Evolutionary conservation across 2,888 invertebrate species (phyloP).

Genomic region (Rapana venosa): DNA sequence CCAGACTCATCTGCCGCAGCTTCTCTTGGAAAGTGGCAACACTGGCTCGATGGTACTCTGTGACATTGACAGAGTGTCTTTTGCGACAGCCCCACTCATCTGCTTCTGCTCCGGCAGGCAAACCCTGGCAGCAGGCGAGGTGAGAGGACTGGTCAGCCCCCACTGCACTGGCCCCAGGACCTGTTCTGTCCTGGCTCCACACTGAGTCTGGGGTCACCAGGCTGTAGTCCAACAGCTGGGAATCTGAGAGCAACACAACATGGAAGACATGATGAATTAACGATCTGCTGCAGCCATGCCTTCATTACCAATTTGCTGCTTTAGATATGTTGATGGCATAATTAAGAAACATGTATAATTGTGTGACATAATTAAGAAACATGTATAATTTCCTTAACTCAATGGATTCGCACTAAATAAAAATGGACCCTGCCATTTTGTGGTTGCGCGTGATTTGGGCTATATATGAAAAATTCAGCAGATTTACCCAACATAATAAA

Average conservation of each 20-base stretch:
- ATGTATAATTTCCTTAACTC: too few relatives aligned
- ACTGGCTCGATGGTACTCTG: constrained; percentile 65
- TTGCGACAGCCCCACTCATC: constrained; percentile 68
- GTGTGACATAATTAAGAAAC: too few relatives aligned
- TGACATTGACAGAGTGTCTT: constrained; percentile 70
- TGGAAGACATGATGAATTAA: too few relatives aligned
- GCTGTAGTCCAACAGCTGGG: constrained; percentile 48
- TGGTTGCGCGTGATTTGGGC: too few relatives aligned
- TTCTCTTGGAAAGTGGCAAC: constrained; percentile 59
- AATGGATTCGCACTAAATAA: too few relatives aligned
- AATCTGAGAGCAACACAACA: constrained; percentile 42
- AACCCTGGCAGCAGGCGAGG: constrained; percentile 45
- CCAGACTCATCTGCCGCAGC: constrained; percentile 64
- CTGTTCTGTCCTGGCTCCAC: constrained; percentile 19
- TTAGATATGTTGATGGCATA: too few relatives aligned
- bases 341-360: too few relatives aligned
- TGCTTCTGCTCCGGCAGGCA: constrained; percentile 22
- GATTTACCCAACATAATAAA: too few relatives aligned
- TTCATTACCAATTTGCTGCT: too few relatives aligned
- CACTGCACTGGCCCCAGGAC: constrained; percentile 14
- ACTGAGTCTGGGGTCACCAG: constrained; percentile 23
- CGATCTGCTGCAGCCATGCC: too few relatives aligned
- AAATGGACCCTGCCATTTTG: too few relatives aligned
- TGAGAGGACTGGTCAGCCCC: constrained; percentile 18
- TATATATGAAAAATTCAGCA: too few relatives aligned